Base-by-base conservation (phyloP, 2,888 invertebrate species). In the Heteromyza rotundicornis region DNA sequence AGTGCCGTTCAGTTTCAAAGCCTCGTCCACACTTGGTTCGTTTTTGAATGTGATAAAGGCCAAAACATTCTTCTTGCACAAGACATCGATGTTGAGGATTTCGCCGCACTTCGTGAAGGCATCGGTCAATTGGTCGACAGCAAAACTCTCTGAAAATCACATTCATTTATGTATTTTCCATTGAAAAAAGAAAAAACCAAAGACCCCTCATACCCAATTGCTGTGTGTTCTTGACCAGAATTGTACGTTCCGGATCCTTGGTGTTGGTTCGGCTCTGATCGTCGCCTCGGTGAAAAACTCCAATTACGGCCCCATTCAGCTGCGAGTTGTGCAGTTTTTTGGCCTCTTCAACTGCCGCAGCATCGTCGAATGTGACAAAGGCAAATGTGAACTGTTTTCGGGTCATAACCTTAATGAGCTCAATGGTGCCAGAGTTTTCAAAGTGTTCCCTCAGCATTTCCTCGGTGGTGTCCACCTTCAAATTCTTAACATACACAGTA, bases 61-160 rank as follows among this genome's bases (percentile, higher is more conserved):
- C 8, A 79, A 56, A 12, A 72, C 57, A 2, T 20, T 2, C 2
- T 62, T 68, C 2, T 56, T 70, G 64, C 79, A 79, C 7, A 76
- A 54, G 1, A 73, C 19, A 22, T 77, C 74, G 1, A 73, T 1
- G 2, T 57, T 52, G 1, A 44, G 57, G n/a, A 80, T 55, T 32
- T 74, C 72, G 3, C 78, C 79, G 49, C 65, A 65, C 23, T 78
- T 74, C 12, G 70, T 68, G 16, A 80, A 78, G 1, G 75, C 70
- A 16, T 66, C 62, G 22, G 71, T 68, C 12, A 79, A 2, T 17
- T 49, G 50, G 0, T 67, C 59, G 0, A 14, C 55, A 2, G 66
- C 56, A 27, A 66, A 2, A 12, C 12, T 56, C 2, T 63, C 61
- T 49, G 40, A 19, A 59, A 32, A 56, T 51, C 16, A 22, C 51